Evolutionary conservation across 2,113 vertebrate genomes (phyloP).

Genomic region (Cryptotis parvus): DNA sequence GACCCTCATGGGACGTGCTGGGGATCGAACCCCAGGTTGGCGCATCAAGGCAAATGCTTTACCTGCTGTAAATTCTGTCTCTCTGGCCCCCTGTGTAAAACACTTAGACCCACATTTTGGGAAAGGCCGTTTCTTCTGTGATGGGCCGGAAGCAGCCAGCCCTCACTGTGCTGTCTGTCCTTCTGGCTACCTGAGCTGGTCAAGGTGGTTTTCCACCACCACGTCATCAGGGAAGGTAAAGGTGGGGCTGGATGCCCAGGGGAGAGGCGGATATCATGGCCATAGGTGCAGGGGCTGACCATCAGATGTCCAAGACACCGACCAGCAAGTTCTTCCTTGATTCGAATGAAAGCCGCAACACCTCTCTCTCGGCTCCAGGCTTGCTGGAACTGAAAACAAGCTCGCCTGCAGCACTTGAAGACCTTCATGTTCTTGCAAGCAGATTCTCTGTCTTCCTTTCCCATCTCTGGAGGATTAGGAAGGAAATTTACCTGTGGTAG

Average conservation of each 20-base stretch:
- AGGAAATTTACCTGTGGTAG: slow-evolving; percentile 40
- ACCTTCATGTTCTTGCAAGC: slow-evolving; percentile 1
- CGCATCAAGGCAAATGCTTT: too few species aligned
- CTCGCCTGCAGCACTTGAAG: not conserved
- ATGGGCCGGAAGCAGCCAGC: too few species aligned
- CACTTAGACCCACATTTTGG: not conserved
- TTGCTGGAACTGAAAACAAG: slow-evolving; percentile 58
- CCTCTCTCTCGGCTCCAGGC: not conserved
- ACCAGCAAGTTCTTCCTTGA: not conserved
- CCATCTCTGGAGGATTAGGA: not conserved
- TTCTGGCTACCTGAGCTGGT: too few species aligned
- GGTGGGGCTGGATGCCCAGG: too few species aligned
- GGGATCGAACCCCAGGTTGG: too few species aligned
- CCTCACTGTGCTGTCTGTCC: too few species aligned
- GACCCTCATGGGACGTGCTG: too few species aligned
- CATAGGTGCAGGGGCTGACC: fast-evolving
- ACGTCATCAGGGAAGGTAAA: too few species aligned
- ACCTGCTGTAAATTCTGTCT: too few species aligned
- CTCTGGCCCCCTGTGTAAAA: too few species aligned
- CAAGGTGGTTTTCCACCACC: too few species aligned
- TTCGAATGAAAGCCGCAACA: not conserved
- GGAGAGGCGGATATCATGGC: not conserved
- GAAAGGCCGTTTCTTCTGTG: not conserved
- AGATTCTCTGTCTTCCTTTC: not conserved
- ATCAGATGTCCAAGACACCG: not conserved